These are phyloP conservation scores for Bos javanicus DNA, from an alignment of 2,113 vertebrate genomes.

Conservation along the genomic window DNA sequence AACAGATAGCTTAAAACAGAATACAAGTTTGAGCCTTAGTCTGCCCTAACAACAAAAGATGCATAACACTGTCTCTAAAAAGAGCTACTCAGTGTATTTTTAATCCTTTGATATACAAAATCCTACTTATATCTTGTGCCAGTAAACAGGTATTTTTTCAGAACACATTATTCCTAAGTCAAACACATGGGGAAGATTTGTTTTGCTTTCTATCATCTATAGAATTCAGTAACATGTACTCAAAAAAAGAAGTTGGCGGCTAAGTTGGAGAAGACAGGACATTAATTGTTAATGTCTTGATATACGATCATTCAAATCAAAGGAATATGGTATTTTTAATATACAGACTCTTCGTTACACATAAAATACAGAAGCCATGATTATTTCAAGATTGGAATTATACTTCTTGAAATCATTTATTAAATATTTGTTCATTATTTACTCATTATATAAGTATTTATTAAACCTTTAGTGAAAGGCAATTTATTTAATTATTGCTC, in stretches of 20 bases:
- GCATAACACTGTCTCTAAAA: not conserved
- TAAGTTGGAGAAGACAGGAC: not conserved
- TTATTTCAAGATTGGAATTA: not conserved
- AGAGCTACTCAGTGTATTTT: not conserved
- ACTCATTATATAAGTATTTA: not conserved
- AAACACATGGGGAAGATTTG: not conserved
- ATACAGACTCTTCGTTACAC: not conserved
- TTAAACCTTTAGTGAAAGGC: not conserved
- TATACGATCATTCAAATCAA: not conserved
- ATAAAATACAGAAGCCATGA: not conserved
- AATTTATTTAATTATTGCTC: not conserved
- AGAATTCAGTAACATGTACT: not conserved
- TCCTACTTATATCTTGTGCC: not conserved
- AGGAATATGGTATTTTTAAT: not conserved
- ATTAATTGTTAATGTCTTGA: not conserved
- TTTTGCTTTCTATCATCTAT: not conserved
- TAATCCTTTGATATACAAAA: not conserved
- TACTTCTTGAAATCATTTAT: not conserved
- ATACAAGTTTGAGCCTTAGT: not conserved
- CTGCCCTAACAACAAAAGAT: not conserved
- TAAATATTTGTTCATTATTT: not conserved
- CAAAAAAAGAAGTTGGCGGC: not conserved
- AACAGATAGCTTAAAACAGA: not conserved
- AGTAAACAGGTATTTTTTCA: not conserved
- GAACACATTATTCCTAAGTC: not conserved